A percentile compares a stretch with the other conserved stretches of the same genome.
phyloP scores from a whole-genome alignment of 2,888 invertebrate genomes.

The Caenorhabditis sp. region DNA sequence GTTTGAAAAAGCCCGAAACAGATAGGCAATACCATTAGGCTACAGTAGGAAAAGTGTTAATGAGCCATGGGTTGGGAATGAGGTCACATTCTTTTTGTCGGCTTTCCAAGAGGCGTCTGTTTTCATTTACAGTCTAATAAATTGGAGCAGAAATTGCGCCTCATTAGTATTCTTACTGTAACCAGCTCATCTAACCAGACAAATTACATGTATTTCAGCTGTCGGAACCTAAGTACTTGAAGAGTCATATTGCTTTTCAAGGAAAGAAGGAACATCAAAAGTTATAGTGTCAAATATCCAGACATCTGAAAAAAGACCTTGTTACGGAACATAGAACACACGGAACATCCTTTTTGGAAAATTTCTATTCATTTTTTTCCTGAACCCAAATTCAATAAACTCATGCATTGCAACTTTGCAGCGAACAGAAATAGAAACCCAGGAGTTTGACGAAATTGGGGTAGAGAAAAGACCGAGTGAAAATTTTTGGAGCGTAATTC shows the following conservation, averaged over 20 bases:
- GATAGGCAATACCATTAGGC: background rate
- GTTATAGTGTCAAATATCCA: conserved; percentile 30
- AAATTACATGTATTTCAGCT: too few species aligned
- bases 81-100: background rate
- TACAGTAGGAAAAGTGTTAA: conserved; percentile 14
- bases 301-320: background rate
- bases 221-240: too few species aligned
- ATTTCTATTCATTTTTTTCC: conserved; percentile 10
- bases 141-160: background rate
- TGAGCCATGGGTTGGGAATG: conserved; percentile 1
- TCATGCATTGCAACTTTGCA: conserved; percentile 35
- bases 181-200: too few species aligned
- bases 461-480: background rate
- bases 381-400: conserved; percentile 19
- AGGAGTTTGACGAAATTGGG: background rate
- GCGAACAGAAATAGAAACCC: conserved; percentile 29
- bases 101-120: background rate
- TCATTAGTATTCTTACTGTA: too few species aligned
- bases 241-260: background rate
- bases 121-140: background rate
- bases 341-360: background rate
- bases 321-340: conserved; percentile 23
- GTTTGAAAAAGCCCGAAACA: background rate
- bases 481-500: conserved; percentile 44
- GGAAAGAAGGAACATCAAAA: conserved; percentile 22